phyloP scores from a whole-genome alignment of 2,113 vertebrate species.

The Peromyscus maniculatus region DNA sequence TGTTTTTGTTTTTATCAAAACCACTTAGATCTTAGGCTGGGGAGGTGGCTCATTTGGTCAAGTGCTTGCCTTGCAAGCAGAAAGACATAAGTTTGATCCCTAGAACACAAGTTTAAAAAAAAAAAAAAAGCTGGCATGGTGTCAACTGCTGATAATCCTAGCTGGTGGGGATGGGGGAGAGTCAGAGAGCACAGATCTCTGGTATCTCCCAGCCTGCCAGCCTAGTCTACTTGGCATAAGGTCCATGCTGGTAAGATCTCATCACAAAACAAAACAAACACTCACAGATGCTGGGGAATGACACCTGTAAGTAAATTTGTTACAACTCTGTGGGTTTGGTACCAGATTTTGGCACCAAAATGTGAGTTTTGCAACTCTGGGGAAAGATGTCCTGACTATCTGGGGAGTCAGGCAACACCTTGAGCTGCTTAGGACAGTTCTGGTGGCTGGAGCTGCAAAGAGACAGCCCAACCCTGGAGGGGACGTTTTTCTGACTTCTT shows the following conservation, averaged over 20 bases:
- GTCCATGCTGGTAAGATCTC: not conserved
- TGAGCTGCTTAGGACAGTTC: no score
- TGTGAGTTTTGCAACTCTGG: no score
- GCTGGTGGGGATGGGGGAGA: not conserved
- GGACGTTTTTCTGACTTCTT: no score
- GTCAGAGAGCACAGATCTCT: not conserved
- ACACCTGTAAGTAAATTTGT: no score
- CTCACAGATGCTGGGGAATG: not conserved
- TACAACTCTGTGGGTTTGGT: no score
- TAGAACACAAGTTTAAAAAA: not conserved
- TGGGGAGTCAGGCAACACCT: no score
- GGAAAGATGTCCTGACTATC: no score
- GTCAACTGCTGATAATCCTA: not conserved
- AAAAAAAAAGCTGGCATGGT: not conserved
- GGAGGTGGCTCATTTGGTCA: not conserved
- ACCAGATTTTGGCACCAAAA: no score
- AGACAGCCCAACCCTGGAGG: no score
- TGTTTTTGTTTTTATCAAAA: not conserved
- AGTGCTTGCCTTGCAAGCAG: not conserved
- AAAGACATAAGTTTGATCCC: not conserved
- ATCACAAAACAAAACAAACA: not conserved
- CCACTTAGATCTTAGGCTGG: not conserved
- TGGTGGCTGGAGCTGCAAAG: no score
- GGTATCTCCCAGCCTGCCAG: not conserved
- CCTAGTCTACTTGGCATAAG: not conserved